Percentiles rank a stretch among this genome's conserved stretches.
Evolutionary conservation across 1,140 invertebrate genomes (phyloP).

Genomic region (Drosophila kohkoa): DNA sequence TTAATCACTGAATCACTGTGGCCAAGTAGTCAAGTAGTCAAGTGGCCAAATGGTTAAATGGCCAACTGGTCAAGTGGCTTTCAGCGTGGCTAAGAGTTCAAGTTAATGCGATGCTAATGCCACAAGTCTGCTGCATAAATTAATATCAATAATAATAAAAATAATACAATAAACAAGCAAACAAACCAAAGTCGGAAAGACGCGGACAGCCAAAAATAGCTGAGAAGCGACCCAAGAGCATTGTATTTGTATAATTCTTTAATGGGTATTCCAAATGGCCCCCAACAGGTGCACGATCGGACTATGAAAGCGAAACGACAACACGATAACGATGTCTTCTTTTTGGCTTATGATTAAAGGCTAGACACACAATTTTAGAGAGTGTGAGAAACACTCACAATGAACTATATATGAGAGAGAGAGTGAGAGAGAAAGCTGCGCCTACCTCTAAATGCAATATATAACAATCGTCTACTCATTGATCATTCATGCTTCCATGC

Average conservation of each 20-base stretch:
- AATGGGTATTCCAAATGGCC: conserved; percentile 44
- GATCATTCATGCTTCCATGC: neutral
- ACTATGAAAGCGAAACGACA: conserved; percentile 1
- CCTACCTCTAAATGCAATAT: neutral
- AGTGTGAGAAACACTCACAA: neutral
- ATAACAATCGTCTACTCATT: neutral
- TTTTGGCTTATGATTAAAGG: neutral
- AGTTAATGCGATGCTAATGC: conserved; percentile 74
- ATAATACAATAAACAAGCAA: conserved; percentile 57
- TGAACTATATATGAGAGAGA: no score
- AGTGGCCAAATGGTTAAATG: conserved; percentile 3
- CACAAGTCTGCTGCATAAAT: conserved; percentile 80
- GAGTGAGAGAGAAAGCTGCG: neutral
- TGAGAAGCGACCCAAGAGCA: neutral
- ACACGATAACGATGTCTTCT: neutral
- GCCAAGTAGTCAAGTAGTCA: conserved; percentile 14
- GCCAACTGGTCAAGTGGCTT: conserved; percentile 18
- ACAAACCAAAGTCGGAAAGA: conserved; percentile 3
- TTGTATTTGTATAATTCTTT: conserved; percentile 50
- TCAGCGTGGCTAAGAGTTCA: conserved; percentile 10
- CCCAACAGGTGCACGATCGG: conserved; percentile 14
- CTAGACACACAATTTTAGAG: neutral
- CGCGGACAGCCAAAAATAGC: neutral
- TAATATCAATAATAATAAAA: conserved; percentile 76
- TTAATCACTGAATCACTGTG: conserved; percentile 31